Percentiles rank a stretch among this genome's conserved stretches.
These are phyloP conservation scores for Salarias fasciatus DNA, from an alignment of 2,797 vertebrate species.

Conservation along the genomic window DNA sequence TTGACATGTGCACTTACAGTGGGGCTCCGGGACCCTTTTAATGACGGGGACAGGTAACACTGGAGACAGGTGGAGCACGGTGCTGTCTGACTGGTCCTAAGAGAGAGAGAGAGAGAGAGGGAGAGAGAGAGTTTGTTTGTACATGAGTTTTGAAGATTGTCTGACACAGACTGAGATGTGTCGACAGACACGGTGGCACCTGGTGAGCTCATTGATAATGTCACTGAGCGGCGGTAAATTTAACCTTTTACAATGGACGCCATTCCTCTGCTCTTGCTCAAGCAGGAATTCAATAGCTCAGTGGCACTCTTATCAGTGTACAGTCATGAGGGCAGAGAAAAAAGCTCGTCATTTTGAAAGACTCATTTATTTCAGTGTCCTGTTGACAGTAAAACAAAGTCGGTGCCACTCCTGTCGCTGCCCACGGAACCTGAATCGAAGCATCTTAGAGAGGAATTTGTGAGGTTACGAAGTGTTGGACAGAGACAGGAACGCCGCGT, in stretches of 20 bases:
- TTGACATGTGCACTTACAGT: constrained; percentile 83
- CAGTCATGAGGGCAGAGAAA: constrained; percentile 1
- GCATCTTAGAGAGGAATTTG: too few species aligned
- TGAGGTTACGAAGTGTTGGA: too few species aligned
- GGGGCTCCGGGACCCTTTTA: constrained; percentile 74
- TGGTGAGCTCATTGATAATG: constrained; percentile 74
- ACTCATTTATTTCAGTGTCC: not conserved
- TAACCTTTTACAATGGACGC: constrained; percentile 47
- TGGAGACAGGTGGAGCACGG: constrained; percentile 79
- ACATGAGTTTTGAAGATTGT: constrained; percentile 20
- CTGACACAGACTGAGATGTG: constrained; percentile 47
- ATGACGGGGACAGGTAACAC: constrained; percentile 77
- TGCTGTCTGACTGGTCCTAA: constrained; percentile 67
- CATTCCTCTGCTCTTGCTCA: constrained; percentile 53
- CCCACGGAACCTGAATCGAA: too few species aligned
- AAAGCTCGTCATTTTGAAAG: too few species aligned
- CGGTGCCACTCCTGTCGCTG: not conserved
- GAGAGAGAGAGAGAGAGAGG: constrained; percentile 5
- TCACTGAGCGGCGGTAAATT: constrained; percentile 61
- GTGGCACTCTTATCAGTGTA: not conserved
- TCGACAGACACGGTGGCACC: constrained; percentile 77
- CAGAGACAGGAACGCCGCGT: too few species aligned
- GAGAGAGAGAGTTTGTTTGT: constrained; percentile 27
- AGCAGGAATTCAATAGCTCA: constrained; percentile 15
- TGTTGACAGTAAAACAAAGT: not conserved